These are phyloP conservation scores for Trematomus loennbergii DNA, from an alignment of 2,113 vertebrate species.

Conservation along the genomic window DNA sequence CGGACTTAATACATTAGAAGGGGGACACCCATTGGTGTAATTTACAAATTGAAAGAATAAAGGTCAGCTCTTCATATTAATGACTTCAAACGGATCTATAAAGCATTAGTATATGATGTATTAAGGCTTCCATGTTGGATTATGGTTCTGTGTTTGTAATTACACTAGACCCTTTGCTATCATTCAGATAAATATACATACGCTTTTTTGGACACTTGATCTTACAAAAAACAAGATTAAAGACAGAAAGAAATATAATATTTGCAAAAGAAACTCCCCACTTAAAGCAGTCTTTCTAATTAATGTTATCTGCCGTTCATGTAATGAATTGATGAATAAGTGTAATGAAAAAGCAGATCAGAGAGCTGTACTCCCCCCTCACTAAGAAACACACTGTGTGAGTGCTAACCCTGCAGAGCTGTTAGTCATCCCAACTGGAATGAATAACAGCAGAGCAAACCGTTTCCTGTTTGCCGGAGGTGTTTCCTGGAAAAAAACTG, in stretches of 20 bases:
- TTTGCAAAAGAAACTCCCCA: conserved; percentile 1
- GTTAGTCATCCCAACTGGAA: not conserved
- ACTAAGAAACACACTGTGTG: not conserved
- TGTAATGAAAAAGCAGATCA: not conserved
- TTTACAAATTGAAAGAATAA: not conserved
- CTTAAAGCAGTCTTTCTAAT: not conserved
- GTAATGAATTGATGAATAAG: not conserved
- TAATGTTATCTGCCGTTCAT: not conserved
- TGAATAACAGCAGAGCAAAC: too few relatives aligned
- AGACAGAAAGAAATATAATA: not conserved
- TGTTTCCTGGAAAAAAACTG: too few relatives aligned
- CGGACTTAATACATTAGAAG: not conserved
- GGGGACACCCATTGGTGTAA: not conserved
- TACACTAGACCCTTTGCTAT: too few relatives aligned
- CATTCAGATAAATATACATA: not conserved
- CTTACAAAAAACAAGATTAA: not conserved
- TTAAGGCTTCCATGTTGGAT: too few relatives aligned
- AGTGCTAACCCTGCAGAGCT: not conserved
- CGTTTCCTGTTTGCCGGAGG: too few relatives aligned
- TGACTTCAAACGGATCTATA: too few relatives aligned
- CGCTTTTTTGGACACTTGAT: not conserved
- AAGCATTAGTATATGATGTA: too few relatives aligned
- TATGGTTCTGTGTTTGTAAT: too few relatives aligned
- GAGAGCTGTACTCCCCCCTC: not conserved
- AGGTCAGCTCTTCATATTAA: not conserved